A percentile compares a stretch with the other conserved stretches of the same genome.
Evolutionary conservation across 2,888 invertebrate genomes (phyloP).

Genomic region (Alcis repandata): DNA sequence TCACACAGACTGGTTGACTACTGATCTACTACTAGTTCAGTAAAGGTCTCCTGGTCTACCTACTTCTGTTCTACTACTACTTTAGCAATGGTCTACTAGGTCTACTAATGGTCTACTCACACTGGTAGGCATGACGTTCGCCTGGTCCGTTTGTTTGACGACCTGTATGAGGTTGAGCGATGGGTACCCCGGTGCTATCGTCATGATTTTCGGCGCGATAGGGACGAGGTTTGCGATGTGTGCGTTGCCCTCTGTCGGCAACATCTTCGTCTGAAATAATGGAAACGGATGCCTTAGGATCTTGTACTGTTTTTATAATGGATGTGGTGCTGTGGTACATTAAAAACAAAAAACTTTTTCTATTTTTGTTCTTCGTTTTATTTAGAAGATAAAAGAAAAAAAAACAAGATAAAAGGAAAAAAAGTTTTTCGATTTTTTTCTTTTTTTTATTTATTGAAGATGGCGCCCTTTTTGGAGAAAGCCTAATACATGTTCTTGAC

Average conservation of each 20-base stretch:
- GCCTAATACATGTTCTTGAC: too few species aligned
- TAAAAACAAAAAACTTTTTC: too few species aligned
- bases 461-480: too few species aligned
- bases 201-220: conserved; percentile 71
- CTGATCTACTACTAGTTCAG: conserved; percentile 1
- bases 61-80: background rate
- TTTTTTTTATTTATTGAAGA: too few species aligned
- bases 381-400: too few species aligned
- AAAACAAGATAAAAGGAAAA: too few species aligned
- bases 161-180: conserved; percentile 77
- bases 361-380: too few species aligned
- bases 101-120: conserved; percentile 18
- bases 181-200: conserved; percentile 69
- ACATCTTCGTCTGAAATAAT: conserved; percentile 27
- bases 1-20: background rate
- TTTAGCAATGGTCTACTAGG: background rate
- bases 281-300: too few species aligned
- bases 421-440: too few species aligned
- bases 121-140: conserved; percentile 49
- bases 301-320: too few species aligned
- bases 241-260: conserved; percentile 33
- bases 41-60: background rate
- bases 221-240: conserved; percentile 61
- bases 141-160: conserved; percentile 54
- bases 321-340: too few species aligned